Conservation (phyloP, 2,888 invertebrate genomes). For the Caenorhabditis virilis region DNA sequence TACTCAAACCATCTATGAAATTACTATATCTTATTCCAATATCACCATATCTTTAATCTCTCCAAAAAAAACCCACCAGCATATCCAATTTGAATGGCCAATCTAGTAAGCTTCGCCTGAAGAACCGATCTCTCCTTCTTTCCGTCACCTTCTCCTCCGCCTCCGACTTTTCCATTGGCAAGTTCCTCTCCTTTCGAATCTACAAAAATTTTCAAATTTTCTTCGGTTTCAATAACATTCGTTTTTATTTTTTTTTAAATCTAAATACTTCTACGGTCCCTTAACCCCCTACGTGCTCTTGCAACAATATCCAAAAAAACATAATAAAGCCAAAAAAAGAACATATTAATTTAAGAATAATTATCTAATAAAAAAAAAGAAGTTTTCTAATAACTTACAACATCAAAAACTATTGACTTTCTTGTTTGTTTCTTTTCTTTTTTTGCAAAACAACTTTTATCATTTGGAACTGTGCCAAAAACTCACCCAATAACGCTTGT, state of each 20-base stretch:
- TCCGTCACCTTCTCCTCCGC: constrained; percentile 38
- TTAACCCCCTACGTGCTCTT: too few species aligned
- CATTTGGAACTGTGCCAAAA: too few species aligned
- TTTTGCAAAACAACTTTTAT: background rate
- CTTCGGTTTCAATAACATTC: too few species aligned
- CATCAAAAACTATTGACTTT: constrained; percentile 1
- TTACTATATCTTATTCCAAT: background rate
- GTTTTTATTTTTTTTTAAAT: too few species aligned
- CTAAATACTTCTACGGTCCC: too few species aligned
- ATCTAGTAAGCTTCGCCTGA: constrained; percentile 95
- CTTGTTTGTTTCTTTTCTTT: constrained; percentile 2
- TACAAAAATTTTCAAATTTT: constrained; percentile 11
- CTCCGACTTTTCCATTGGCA: constrained; percentile 38
- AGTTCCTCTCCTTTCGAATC: constrained; percentile 52
- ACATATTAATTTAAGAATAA: too few species aligned
- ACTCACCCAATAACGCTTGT: constrained; percentile 63
- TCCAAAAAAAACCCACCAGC: constrained; percentile 76
- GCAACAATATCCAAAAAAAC: too few species aligned
- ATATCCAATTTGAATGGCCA: constrained; percentile 99
- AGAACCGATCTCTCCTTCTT: constrained; percentile 94
- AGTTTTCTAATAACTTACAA: too few species aligned
- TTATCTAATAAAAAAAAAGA: too few species aligned
- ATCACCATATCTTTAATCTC: background rate
- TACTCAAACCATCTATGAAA: too few species aligned
- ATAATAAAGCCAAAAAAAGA: too few species aligned